Evolutionary conservation across 1,140 invertebrate species (phyloP).

Genomic region (Sarcophaga peregrina): DNA sequence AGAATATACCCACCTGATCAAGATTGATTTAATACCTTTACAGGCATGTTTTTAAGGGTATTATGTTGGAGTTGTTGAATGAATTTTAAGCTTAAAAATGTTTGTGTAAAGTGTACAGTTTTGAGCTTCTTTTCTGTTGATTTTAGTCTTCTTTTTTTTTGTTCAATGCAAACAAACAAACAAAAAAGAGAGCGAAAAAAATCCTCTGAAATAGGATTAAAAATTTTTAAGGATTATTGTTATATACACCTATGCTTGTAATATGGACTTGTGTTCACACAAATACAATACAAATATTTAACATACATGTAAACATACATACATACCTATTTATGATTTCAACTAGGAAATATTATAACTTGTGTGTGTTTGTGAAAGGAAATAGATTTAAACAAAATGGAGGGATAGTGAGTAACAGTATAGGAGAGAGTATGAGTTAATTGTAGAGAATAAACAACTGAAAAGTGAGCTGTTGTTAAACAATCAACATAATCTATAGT

Average conservation of each 20-base stretch:
- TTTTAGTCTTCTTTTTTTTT: neutral
- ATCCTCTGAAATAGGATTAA: conserved; percentile 4
- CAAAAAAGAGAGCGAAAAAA: neutral
- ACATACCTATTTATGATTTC: too few species aligned
- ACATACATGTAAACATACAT: too few species aligned
- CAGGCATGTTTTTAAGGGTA: neutral
- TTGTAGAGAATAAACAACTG: neutral
- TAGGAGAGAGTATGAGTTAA: neutral
- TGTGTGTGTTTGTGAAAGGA: too few species aligned
- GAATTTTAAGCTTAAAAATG: neutral
- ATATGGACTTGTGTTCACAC: neutral
- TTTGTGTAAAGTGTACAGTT: neutral
- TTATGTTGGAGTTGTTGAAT: neutral
- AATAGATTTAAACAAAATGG: too few species aligned
- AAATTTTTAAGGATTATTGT: neutral
- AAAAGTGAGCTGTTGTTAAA: neutral
- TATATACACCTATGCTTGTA: neutral
- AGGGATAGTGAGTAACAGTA: too few species aligned
- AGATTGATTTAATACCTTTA: too few species aligned
- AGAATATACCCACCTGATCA: too few species aligned
- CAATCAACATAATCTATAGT: conserved; percentile 1
- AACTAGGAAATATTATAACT: too few species aligned
- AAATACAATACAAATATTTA: neutral
- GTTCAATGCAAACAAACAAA: neutral
- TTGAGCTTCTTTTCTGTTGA: neutral